Evolutionary conservation across 2,113 vertebrate species (phyloP).

Genomic region (Spea bombifrons): DNA sequence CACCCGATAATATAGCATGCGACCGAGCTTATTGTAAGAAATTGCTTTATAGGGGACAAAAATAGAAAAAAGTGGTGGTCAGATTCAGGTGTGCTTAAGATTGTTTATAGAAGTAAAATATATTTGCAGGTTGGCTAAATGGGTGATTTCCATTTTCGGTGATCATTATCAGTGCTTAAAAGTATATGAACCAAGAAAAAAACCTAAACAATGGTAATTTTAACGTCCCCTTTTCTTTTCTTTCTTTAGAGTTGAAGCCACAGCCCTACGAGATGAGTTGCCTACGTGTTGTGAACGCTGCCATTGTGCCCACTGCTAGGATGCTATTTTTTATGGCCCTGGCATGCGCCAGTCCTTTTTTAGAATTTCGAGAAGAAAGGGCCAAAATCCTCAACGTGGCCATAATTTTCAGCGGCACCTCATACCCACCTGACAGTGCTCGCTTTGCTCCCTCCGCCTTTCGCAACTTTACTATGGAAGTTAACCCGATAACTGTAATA

Average conservation of each 20-base stretch:
- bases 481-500: constrained; percentile 85
- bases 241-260: constrained; percentile 47
- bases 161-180: neutral
- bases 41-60: no score
- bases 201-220: neutral
- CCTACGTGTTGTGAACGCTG: constrained; percentile 59
- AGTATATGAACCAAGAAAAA: neutral
- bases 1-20: no score
- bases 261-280: constrained; percentile 60
- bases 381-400: constrained; percentile 66
- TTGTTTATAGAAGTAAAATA: no score
- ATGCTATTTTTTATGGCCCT: constrained; percentile 82
- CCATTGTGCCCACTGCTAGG: constrained; percentile 72
- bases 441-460: constrained; percentile 75
- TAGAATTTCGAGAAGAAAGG: constrained; percentile 68
- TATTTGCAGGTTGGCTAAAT: neutral
- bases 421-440: constrained; percentile 75
- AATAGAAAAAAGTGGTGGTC: no score
- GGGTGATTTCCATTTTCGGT: neutral
- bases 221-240: constrained; percentile 53
- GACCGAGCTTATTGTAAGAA: no score
- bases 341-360: constrained; percentile 71
- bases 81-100: no score
- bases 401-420: constrained; percentile 70
- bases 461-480: constrained; percentile 74